Conservation (phyloP, 2,797 vertebrate species). For the Onychomys leucogaster region DNA sequence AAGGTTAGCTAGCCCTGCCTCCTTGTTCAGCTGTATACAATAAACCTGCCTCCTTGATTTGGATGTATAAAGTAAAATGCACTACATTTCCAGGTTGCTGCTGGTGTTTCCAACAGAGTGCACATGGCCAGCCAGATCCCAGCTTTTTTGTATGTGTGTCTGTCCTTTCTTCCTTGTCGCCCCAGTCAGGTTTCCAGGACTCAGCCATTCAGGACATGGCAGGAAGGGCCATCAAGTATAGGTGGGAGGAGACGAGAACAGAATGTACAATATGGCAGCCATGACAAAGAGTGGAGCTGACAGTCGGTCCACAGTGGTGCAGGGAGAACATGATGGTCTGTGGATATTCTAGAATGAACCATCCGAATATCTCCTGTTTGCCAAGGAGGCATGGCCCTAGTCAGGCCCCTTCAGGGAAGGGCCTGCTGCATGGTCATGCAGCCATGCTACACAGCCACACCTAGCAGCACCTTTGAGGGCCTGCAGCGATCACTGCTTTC, state of each 20-base stretch:
- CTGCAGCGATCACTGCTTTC: background rate
- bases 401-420: background rate
- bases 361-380: too few relatives aligned
- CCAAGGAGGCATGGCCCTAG: too few relatives aligned
- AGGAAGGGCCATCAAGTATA: background rate
- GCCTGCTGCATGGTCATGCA: background rate
- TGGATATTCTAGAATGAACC: background rate
- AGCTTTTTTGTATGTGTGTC: background rate
- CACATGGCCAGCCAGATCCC: background rate
- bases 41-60: background rate
- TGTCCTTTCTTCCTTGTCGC: background rate
- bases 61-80: background rate
- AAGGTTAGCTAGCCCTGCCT: background rate
- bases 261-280: background rate
- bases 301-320: background rate
- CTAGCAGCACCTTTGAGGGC: rapidly evolving
- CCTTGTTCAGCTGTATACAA: background rate
- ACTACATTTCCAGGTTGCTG: background rate
- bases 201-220: background rate
- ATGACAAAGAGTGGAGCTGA: background rate
- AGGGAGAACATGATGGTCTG: rapidly evolving
- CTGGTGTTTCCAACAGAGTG: background rate
- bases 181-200: background rate
- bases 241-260: background rate
- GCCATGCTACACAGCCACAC: background rate